These are phyloP conservation scores for Halictus rubicundus DNA, from an alignment of 1,140 invertebrate genomes.

Conservation along the genomic window DNA sequence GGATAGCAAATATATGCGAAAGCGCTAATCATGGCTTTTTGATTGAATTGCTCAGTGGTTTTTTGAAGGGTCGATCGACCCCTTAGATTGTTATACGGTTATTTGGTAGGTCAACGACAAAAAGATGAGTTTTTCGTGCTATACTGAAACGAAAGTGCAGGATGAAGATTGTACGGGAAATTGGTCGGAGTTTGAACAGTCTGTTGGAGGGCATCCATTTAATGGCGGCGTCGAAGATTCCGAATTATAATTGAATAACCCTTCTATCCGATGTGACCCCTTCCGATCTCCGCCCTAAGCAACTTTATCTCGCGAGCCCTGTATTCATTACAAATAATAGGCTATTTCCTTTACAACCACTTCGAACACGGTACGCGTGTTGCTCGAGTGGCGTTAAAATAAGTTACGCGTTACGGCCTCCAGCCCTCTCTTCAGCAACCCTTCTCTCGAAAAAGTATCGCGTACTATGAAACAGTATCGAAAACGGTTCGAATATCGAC, in stretches of 20 bases:
- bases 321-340: constrained; percentile 63
- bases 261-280: constrained; percentile 32
- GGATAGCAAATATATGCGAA: too few species aligned
- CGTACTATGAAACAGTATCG: not conserved
- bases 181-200: not conserved
- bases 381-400: constrained; percentile 41
- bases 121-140: too few species aligned
- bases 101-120: too few species aligned
- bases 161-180: not conserved
- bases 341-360: constrained; percentile 57
- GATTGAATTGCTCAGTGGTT: too few species aligned
- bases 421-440: not conserved
- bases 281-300: constrained; percentile 25
- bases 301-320: constrained; percentile 42
- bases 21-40: too few species aligned
- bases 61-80: too few species aligned
- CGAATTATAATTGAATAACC: constrained; percentile 28
- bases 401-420: constrained; percentile 23
- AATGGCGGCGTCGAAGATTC: not conserved
- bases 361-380: constrained; percentile 32
- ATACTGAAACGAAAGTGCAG: not conserved
- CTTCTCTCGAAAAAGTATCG: not conserved
- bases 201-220: not conserved
- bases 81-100: too few species aligned
- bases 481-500: not conserved